Base-by-base conservation (phyloP, 2,888 invertebrate genomes). In the Amiota mariae region DNA sequence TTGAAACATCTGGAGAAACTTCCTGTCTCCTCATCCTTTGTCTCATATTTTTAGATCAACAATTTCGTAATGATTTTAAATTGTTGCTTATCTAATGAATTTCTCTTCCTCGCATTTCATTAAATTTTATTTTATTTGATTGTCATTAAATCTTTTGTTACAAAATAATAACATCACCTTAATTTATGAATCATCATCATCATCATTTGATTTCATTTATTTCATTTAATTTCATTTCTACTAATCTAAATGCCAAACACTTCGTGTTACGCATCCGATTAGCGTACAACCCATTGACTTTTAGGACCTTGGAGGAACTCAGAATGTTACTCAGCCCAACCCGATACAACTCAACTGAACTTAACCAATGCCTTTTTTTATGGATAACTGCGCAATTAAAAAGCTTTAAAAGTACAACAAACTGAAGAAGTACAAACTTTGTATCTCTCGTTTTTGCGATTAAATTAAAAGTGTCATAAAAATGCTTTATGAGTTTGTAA, bases 401-500 rank as follows among this genome's bases (percentile, higher is more conserved):
- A 59, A 20, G 59, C 20, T 11, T 11, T 59, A 59, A 59, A 59
- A 59, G 20, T 13, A 54, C 20, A 59, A 59, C 18, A 20, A 57
- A 11, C 10, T 57, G 15, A 20, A n/a, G 10, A 15, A 24, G 24
- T 54, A 54, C 15, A 57, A 59, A 59, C 11, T 59, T 59, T 54
- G 13, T 54, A n/a, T 54, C n/a, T 54, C 1, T 54, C 8, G 12
- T 54, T 57, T 57, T 78, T 79, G 84, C 82, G 80, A 82, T 82
- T 82, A 84, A 82, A 84, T 84, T 36, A 80, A 81, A 84, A 84
- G 78, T 80, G 80, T 82, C 82, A 81, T 82, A 84, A 84, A 82
- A 81, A 74, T 47, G 66, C n/a, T 13, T n/a, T 13, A 24, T 46
- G 66, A 15, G 8, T 18, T 4, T 66, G 66, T 48, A 48, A 49